Percentiles rank a stretch among this genome's conserved stretches.
These are phyloP conservation scores for Parnassius apollo DNA, from an alignment of 2,888 invertebrate genomes.

Conservation along the genomic window DNA sequence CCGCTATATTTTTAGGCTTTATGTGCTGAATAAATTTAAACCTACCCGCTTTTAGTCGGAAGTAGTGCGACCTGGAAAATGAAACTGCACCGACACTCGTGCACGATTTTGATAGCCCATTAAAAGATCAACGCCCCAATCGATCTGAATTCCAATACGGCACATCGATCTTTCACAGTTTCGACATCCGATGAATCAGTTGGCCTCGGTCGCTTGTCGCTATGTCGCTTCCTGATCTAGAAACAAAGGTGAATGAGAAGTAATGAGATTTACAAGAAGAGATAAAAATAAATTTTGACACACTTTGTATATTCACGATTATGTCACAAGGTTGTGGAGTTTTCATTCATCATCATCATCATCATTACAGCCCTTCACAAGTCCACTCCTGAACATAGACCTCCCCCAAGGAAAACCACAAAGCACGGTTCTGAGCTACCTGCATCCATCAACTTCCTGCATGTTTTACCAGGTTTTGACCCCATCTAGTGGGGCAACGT, in stretches of 20 bases:
- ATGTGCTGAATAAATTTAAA: constrained; percentile 31
- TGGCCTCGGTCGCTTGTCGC: too few species aligned
- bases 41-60: constrained; percentile 8
- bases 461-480: too few species aligned
- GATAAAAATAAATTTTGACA: constrained; percentile 12
- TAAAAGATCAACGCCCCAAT: constrained; percentile 21
- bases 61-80: constrained; percentile 12
- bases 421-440: too few species aligned
- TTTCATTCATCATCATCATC: too few species aligned
- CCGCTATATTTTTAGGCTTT: constrained; percentile 49
- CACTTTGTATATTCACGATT: constrained; percentile 2
- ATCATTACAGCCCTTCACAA: too few species aligned
- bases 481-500: too few species aligned
- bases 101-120: constrained; percentile 4
- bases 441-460: too few species aligned
- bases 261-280: neutral
- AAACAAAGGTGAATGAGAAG: constrained; percentile 15
- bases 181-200: constrained; percentile 12
- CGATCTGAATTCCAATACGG: constrained; percentile 19
- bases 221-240: constrained; percentile 12
- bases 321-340: neutral
- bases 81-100: neutral
- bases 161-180: constrained; percentile 18
- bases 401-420: too few species aligned
- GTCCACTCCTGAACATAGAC: too few species aligned